Conservation (phyloP, 1,140 invertebrate species). For the Caenorhabditis remanei region DNA sequence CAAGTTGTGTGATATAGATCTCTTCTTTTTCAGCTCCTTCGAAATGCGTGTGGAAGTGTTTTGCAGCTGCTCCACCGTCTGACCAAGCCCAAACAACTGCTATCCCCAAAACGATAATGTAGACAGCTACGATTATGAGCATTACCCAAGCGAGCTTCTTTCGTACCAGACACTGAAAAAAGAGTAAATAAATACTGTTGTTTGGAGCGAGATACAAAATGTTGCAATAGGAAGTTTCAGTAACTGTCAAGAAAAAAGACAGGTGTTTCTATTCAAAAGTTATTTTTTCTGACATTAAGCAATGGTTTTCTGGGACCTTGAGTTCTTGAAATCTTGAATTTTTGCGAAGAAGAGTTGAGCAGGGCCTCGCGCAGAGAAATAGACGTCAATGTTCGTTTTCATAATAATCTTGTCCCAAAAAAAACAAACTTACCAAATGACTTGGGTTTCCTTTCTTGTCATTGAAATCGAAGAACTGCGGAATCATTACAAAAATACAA, state of each 20-base stretch:
- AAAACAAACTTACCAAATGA: conserved; percentile 56
- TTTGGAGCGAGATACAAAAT: too few relatives aligned
- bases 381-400: too few relatives aligned
- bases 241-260: too few relatives aligned
- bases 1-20: conserved; percentile 55
- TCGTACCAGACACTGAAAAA: conserved; percentile 63
- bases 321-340: too few relatives aligned
- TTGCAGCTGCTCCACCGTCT: conserved; percentile 25
- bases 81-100: conserved; percentile 54
- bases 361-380: too few relatives aligned
- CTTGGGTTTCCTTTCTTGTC: conserved; percentile 60
- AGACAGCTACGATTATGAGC: conserved; percentile 6
- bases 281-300: too few relatives aligned
- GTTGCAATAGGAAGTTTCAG: too few relatives aligned
- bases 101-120: conserved; percentile 46
- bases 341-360: too few relatives aligned
- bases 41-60: conserved; percentile 52
- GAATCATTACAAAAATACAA: conserved; percentile 61
- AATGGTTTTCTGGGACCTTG: too few relatives aligned
- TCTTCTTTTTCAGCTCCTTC: conserved; percentile 51
- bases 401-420: not conserved
- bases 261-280: too few relatives aligned
- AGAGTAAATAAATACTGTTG: too few relatives aligned
- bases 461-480: conserved; percentile 65
- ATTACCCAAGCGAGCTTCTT: conserved; percentile 56